Evolutionary conservation across 1,140 invertebrate species (phyloP).

Genomic region (Streblospio benedicti): DNA sequence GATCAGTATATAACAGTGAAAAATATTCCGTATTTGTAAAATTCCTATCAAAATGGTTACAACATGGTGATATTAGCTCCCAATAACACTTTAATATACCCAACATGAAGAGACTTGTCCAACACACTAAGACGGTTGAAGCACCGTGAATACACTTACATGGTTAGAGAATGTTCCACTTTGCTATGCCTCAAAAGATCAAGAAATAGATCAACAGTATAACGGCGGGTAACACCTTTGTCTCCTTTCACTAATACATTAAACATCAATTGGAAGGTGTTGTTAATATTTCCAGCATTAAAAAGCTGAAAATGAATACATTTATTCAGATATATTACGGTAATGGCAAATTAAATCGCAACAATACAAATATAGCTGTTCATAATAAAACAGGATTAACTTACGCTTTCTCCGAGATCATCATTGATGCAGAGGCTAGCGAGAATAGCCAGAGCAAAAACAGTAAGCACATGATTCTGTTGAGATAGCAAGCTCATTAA

Average conservation of each 20-base stretch:
- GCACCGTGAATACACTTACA: constrained; percentile 22
- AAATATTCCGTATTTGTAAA: neutral
- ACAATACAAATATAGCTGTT: neutral
- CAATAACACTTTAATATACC: neutral
- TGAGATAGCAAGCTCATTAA: constrained; percentile 29
- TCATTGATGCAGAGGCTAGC: constrained; percentile 35
- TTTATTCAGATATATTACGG: neutral
- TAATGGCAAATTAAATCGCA: neutral
- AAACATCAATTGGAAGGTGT: constrained; percentile 37
- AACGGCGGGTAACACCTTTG: constrained; percentile 24
- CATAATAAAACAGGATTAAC: neutral
- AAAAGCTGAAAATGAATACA: constrained; percentile 29
- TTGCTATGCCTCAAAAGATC: constrained; percentile 31
- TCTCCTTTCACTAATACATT: constrained; percentile 34
- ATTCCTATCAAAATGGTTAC: neutral
- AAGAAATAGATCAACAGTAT: constrained; percentile 37
- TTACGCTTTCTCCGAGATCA: constrained; percentile 31
- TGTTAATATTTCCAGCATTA: constrained; percentile 32
- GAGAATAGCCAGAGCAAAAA: constrained; percentile 33
- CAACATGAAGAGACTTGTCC: no score
- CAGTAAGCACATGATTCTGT: constrained; percentile 26
- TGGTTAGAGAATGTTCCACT: constrained; percentile 28
- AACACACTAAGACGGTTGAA: neutral
- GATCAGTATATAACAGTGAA: neutral
- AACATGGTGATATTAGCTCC: neutral